Conservation (phyloP, 2,113 vertebrate species). For the Gallinago media region DNA sequence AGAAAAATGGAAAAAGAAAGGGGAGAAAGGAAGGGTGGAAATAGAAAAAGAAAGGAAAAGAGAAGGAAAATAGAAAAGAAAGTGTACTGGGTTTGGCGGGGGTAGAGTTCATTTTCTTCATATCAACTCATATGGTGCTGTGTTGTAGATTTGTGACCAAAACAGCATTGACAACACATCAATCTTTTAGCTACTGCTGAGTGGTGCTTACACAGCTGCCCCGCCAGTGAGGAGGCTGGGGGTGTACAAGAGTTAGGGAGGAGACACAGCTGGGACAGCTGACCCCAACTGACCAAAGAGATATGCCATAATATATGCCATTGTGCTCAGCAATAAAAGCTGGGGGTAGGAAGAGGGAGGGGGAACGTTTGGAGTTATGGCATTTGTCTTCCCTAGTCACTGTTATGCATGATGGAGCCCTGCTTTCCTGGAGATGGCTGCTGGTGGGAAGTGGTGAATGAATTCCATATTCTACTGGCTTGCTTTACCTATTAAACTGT, state of each 20-base stretch:
- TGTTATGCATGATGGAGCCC: neutral
- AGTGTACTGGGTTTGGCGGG: neutral
- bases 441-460: neutral
- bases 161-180: neutral
- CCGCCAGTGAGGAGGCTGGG: accelerated
- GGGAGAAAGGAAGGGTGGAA: neutral
- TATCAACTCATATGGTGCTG: neutral
- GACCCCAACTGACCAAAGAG: neutral
- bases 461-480: neutral
- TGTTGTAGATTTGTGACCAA: neutral
- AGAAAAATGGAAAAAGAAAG: neutral
- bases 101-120: neutral
- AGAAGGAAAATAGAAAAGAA: neutral
- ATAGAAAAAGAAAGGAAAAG: neutral
- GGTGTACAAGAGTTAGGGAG: neutral
- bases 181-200: neutral
- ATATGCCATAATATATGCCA: neutral
- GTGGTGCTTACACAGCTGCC: neutral
- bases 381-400: neutral
- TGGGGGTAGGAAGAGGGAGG: neutral
- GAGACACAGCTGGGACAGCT: neutral
- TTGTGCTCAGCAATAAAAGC: neutral
- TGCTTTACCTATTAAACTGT: neutral
- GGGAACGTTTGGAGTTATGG: neutral
- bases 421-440: neutral